Evolutionary conservation across 2,888 invertebrate species (phyloP).

Genomic region (Agrilus cyanescens): DNA sequence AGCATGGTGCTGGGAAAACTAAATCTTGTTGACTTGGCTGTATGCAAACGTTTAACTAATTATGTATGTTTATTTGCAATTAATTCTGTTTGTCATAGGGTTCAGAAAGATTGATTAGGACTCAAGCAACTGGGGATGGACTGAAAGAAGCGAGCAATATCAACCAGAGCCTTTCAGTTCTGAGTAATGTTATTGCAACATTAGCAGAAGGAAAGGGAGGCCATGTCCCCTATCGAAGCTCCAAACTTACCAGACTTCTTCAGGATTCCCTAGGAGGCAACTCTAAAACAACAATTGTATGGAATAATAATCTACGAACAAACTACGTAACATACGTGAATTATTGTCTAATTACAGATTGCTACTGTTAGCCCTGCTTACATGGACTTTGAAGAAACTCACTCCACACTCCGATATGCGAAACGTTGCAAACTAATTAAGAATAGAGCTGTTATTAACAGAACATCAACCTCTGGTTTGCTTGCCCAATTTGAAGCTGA

Average conservation of each 20-base stretch:
- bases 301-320: constrained; percentile 11
- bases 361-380: constrained; percentile 97
- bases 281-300: constrained; percentile 87
- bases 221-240: constrained; percentile 97
- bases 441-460: constrained; percentile 91
- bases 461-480: constrained; percentile 94
- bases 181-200: constrained; percentile 97
- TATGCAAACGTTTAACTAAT: constrained; percentile 35
- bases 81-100: constrained; percentile 47
- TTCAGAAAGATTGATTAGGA: constrained; percentile 94
- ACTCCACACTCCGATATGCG: constrained; percentile 92
- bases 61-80: neutral
- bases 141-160: constrained; percentile 96
- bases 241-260: constrained; percentile 84
- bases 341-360: constrained; percentile 45
- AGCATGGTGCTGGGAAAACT: constrained; percentile 90
- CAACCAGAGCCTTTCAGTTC: constrained; percentile 89
- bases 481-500: constrained; percentile 92
- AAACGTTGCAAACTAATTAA: constrained; percentile 96
- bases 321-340: neutral
- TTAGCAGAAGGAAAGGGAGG: constrained; percentile 94
- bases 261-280: constrained; percentile 97
- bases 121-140: constrained; percentile 85
- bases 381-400: constrained; percentile 92
- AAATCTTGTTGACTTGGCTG: constrained; percentile 94